phyloP scores from a whole-genome alignment of 2,888 invertebrate species.

The Ferrisia virgata region DNA sequence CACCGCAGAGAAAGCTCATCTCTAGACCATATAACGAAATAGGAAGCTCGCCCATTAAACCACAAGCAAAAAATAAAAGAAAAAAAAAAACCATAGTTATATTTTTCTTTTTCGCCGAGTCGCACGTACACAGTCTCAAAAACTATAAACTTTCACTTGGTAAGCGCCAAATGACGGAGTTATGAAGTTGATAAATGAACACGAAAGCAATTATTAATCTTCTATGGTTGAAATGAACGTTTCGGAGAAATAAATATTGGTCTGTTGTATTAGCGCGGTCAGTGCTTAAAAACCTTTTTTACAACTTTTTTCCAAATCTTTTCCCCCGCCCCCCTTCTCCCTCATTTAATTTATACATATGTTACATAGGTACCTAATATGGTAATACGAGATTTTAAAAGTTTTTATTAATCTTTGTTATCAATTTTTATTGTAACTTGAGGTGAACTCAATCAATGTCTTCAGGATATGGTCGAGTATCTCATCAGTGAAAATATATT shows the following conservation, averaged over 20 bases:
- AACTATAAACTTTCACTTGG: slow-evolving; percentile 11
- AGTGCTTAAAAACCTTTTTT: neutral
- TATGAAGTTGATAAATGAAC: slow-evolving; percentile 20
- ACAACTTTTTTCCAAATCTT: too few relatives aligned
- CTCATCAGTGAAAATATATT: too few relatives aligned
- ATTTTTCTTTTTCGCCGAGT: neutral
- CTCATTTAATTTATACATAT: too few relatives aligned
- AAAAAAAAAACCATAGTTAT: neutral
- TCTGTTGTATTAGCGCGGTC: neutral
- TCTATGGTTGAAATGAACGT: neutral
- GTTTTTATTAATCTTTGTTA: too few relatives aligned
- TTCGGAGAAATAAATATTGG: neutral
- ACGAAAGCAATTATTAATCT: slow-evolving; percentile 29
- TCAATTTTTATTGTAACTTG: too few relatives aligned
- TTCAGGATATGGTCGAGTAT: too few relatives aligned
- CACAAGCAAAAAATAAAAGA: neutral
- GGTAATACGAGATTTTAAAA: too few relatives aligned
- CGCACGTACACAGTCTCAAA: neutral
- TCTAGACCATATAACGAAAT: neutral
- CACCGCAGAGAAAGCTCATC: neutral
- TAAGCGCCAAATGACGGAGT: slow-evolving; percentile 15
- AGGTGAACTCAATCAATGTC: too few relatives aligned
- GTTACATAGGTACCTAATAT: too few relatives aligned
- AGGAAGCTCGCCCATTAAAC: neutral
- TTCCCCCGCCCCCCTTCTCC: too few relatives aligned